phyloP scores from a whole-genome alignment of 2,113 vertebrate species.

The cattle (Bos taurus) region DNA sequence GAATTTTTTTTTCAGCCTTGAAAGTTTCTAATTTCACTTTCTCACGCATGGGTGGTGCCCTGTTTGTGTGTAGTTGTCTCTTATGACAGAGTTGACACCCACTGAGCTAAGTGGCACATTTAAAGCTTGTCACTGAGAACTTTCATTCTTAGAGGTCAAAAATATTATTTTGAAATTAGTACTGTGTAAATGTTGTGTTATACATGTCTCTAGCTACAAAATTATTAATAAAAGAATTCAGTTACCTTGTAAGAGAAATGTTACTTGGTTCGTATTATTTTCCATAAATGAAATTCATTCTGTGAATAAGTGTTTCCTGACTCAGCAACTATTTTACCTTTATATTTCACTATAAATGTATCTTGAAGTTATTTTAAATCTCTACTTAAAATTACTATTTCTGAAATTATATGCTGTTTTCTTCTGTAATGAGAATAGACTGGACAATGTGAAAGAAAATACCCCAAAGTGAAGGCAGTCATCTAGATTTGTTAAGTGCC shows the following conservation, averaged over 20 bases:
- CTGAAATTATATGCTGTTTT: conserved; percentile 26
- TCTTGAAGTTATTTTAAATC: conserved; percentile 49
- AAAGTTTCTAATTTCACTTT: conserved; percentile 25
- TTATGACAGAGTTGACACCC: background rate
- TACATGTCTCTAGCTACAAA: conserved; percentile 27
- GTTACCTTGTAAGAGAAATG: background rate
- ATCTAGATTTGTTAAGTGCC: background rate
- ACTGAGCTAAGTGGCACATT: background rate
- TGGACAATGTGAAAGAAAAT: conserved; percentile 25
- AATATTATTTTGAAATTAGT: conserved; percentile 29
- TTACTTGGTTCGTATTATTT: conserved; percentile 6
- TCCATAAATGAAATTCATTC: background rate
- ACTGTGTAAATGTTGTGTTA: conserved; percentile 43
- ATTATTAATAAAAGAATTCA: background rate
- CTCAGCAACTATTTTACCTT: conserved; percentile 4
- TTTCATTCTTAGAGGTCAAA: conserved; percentile 22
- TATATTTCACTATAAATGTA: conserved; percentile 51
- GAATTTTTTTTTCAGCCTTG: background rate
- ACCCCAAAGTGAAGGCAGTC: background rate
- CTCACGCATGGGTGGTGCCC: background rate
- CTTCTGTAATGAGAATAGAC: conserved; percentile 32
- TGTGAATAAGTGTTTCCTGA: conserved; percentile 38
- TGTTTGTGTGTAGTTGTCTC: background rate
- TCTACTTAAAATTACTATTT: conserved; percentile 45
- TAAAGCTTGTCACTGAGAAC: conserved; percentile 8